Evolutionary conservation across 2,113 vertebrate species (phyloP), one percentile per base, ranked within the genome.

Genomic region (Bostrychus sinensis): DNA sequence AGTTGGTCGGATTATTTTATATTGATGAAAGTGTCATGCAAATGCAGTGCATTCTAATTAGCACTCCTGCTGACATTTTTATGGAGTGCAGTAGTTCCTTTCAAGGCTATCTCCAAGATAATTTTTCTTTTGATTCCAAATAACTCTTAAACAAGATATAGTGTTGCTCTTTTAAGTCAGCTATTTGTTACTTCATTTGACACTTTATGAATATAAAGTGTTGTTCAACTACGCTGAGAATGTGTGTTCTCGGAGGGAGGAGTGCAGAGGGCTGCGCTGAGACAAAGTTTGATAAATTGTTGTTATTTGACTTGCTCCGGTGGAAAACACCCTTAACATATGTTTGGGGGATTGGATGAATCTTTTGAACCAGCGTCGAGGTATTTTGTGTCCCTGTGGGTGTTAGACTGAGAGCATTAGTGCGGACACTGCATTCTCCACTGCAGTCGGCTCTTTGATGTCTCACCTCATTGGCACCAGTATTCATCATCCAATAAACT

Each of bases 191-290:
- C 62, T 73, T 9, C 66, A 70, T 66, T 59, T 81, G 86, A 83
- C 84, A 86, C 71, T 70, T 82, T 80, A 88, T 86, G 84, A 88
- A 85, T 86, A 85, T 81, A 85, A 87, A 88, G 81, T 80, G 58
- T 77, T 74, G 51, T 66, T 72, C 75, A 70, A 63, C 70, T 41
- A 54, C 37, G 60, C 65, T 55, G 62, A 25, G 71, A 72, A 59
- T 59, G 41, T 75, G 45, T 48, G 56, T 71, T 16, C 72, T 36
- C 41, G 16, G 20, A 64, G 45, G 43, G 54, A 0, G 22, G 48
- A 57, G 56, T 39, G 58, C 56, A 72, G 22, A 58, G 37, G 66
- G 63, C 60, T 59, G 69, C 39, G 48, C 32, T 43, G 16, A 67
- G 73, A 78, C 57, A 19, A 67, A 54, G 45, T 55, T 79, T 85